phyloP scores from a whole-genome alignment of 2,797 vertebrate species.

The Choloepus didactylus region DNA sequence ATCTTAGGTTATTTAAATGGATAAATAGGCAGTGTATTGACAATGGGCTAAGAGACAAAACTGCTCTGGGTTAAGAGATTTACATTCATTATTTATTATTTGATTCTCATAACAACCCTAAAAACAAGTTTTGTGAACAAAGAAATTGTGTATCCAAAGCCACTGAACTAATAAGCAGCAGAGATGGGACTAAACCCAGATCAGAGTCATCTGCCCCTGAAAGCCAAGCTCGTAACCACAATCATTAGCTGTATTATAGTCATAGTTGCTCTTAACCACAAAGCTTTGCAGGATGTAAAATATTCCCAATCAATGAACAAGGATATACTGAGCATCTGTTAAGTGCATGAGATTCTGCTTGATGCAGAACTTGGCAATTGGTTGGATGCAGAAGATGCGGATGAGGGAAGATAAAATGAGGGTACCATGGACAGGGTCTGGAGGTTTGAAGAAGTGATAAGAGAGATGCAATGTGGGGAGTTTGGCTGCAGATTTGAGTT shows the following conservation, averaged over 20 bases:
- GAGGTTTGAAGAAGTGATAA: not conserved
- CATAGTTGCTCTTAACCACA: not conserved
- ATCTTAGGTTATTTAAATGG: not conserved
- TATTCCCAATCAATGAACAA: not conserved
- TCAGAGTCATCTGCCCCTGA: not conserved
- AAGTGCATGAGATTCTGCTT: not conserved
- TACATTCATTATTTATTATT: not conserved
- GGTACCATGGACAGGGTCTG: fast-evolving
- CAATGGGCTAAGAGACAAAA: not conserved
- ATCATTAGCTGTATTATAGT: not conserved
- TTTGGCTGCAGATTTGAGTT: not conserved
- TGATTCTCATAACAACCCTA: not conserved
- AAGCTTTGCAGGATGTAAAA: not conserved
- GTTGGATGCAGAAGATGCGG: not conserved
- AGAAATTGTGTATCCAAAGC: not conserved
- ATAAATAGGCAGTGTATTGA: not conserved
- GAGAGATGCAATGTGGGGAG: not conserved
- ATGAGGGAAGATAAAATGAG: not conserved
- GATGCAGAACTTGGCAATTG: not conserved
- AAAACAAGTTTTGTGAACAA: not conserved
- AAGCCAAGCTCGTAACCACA: not conserved
- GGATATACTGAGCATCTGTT: not conserved
- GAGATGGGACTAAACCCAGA: not conserved
- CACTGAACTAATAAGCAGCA: not conserved
- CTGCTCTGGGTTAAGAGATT: not conserved